Evolutionary conservation across 2,888 invertebrate genomes (phyloP).

Genomic region (Chirona hameri): DNA sequence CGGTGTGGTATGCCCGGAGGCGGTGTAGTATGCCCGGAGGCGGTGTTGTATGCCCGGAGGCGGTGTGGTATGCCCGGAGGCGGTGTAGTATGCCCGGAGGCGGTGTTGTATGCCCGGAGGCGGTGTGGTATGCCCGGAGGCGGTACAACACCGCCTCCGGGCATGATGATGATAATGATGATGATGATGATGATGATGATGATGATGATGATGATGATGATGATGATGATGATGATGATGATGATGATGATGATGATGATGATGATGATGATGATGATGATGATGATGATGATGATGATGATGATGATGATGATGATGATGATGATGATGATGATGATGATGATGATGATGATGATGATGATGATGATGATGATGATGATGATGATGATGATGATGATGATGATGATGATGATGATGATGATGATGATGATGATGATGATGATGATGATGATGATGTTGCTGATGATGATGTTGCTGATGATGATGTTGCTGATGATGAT

Average conservation of each 20-base stretch:
- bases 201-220: constrained; percentile 22
- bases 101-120: too few species aligned
- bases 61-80: too few species aligned
- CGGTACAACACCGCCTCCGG: too few species aligned
- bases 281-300: neutral
- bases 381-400: constrained; percentile 22
- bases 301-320: constrained; percentile 10
- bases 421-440: constrained; percentile 11
- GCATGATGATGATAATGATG: constrained; percentile 7
- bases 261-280: constrained; percentile 5
- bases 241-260: constrained; percentile 22
- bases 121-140: too few species aligned
- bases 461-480: too few species aligned
- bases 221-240: constrained; percentile 22
- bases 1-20: too few species aligned
- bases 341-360: constrained; percentile 22
- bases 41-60: too few species aligned
- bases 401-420: constrained; percentile 10
- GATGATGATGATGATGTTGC: too few species aligned
- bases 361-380: constrained; percentile 22
- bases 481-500: too few species aligned
- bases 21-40: too few species aligned
- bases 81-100: too few species aligned
- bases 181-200: constrained; percentile 22
- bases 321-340: constrained; percentile 10